Evolutionary conservation across 1,140 invertebrate species (phyloP), one percentile per base, ranked within the genome.

Genomic region (Triops cancriformis): DNA sequence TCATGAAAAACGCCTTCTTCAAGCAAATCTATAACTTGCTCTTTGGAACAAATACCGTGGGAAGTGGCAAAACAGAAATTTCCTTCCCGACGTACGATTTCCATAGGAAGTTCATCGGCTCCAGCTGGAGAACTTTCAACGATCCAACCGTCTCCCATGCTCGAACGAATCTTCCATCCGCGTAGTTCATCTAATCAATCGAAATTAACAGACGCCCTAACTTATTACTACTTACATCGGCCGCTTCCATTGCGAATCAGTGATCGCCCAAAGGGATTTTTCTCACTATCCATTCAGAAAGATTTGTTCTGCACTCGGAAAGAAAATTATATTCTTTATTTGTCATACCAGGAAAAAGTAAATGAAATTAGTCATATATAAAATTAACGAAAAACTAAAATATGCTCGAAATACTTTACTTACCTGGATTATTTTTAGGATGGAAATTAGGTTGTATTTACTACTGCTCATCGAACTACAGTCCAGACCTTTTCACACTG

Each of bases 221-320:
- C 74, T 73, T n/a, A 72, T 28, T 72, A 31, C 42, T 28, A 77
- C 6, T 82, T 82, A 73, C 81, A 5, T 80, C 83, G 77, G 3
- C 85, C 86, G 26, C 83, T 86, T 77, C 85, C 82, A 81, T 87
- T 87, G 76, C 83, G 84, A 31, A 87, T 41, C 9, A 87, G 80
- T 80, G 87, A 87, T 42, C 80, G 84, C 28, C 82, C 80, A 75
- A 86, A 86, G 7, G 85, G 83, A 73, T 45, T 45, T 45, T 45
- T 45, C n/a, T n/a, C n/a, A n/a, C n/a, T n/a, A n/a, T n/a, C n/a
- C n/a, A n/a, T n/a, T n/a, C n/a, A n/a, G n/a, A n/a, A n/a, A n/a
- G n/a, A n/a, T n/a, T n/a, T n/a, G n/a, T n/a, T n/a, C n/a, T n/a
- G n/a, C n/a, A n/a, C n/a, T n/a, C n/a, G n/a, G n/a, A n/a, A n/a